Evolutionary conservation across 2,113 vertebrate genomes (phyloP).

Genomic region (Charadrius vociferus): DNA sequence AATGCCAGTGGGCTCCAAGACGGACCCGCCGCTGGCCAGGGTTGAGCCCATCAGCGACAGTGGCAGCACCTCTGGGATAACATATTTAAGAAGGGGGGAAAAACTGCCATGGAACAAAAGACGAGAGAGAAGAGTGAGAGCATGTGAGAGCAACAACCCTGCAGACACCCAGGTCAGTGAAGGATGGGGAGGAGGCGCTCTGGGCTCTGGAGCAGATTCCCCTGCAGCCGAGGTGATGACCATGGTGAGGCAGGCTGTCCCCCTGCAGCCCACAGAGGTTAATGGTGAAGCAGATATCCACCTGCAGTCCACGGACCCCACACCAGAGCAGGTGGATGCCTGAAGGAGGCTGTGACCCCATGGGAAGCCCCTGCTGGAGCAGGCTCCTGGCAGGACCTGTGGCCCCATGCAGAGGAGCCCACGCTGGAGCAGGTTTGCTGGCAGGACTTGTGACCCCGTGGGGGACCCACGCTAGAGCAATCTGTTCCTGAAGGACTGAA

Average conservation of each 20-base stretch:
- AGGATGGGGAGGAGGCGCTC: background rate
- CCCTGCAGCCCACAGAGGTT: background rate
- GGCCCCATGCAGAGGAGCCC: no score
- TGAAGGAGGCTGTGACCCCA: no score
- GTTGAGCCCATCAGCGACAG: background rate
- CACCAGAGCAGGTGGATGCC: no score
- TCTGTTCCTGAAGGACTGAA: background rate
- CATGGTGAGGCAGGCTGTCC: background rate
- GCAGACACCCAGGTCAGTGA: background rate
- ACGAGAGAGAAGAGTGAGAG: background rate
- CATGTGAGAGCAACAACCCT: background rate
- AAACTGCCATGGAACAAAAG: no score
- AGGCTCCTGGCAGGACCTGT: no score
- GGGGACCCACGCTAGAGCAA: background rate
- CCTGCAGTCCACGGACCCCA: background rate
- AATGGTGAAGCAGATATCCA: background rate
- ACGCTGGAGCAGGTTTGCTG: background rate
- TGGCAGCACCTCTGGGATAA: background rate
- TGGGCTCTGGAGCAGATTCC: no score
- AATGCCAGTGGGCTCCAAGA: background rate
- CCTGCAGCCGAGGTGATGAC: background rate
- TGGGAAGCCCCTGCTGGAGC: no score
- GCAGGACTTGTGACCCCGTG: no score
- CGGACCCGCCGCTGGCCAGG: rapidly evolving
- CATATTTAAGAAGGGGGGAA: background rate